phyloP scores from a whole-genome alignment of 1,140 invertebrate genomes.

The Zophobas atratus region DNA sequence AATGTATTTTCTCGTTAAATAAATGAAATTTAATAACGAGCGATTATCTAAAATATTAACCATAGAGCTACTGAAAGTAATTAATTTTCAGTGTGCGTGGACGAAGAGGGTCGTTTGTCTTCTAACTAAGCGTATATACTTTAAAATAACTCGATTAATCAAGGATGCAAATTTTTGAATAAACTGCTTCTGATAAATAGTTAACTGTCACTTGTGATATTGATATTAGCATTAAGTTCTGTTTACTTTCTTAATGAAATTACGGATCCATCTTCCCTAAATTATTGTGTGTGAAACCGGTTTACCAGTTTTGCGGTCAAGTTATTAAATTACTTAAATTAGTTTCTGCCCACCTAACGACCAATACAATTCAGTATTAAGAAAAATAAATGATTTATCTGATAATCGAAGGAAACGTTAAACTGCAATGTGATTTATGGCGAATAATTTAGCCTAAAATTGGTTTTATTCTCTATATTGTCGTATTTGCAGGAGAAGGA shows the following conservation, averaged over 20 bases:
- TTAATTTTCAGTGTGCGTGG: too few relatives aligned
- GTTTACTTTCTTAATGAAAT: not conserved
- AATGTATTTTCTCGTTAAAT: too few relatives aligned
- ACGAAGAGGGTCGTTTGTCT: too few relatives aligned
- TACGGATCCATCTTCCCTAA: too few relatives aligned
- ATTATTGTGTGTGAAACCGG: not conserved
- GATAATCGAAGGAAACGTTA: constrained; percentile 26
- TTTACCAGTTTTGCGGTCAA: not conserved
- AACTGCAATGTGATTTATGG: constrained; percentile 36
- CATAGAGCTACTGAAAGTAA: too few relatives aligned
- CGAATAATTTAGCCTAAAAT: constrained; percentile 42
- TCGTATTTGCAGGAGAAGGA: not conserved
- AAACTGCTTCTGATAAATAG: not conserved
- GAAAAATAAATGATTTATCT: constrained; percentile 41
- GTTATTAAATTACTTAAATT: constrained; percentile 19
- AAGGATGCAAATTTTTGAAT: not conserved
- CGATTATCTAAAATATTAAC: too few relatives aligned
- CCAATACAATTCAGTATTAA: constrained; percentile 37
- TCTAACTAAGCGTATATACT: not conserved
- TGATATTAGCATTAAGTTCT: not conserved
- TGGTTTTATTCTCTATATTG: constrained; percentile 37
- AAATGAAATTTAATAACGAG: too few relatives aligned
- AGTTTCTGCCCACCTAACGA: not conserved
- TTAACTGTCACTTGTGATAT: not conserved
- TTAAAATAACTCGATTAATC: constrained; percentile 5